These are phyloP conservation scores for Polymixis lichenea DNA, from an alignment of 2,888 invertebrate species.

Conservation along the genomic window DNA sequence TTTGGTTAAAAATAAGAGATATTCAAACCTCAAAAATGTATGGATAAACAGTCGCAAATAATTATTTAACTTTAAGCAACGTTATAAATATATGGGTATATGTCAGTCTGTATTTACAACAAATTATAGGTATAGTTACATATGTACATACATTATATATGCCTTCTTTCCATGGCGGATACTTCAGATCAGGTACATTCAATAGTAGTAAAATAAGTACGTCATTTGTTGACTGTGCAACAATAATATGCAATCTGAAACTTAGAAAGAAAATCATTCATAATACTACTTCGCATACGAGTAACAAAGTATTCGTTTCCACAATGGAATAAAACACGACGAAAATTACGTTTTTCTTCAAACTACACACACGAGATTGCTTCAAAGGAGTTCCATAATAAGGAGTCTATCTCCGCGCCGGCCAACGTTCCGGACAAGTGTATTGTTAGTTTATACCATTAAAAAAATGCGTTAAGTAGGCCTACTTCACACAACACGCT, in stretches of 20 bases:
- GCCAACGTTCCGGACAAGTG: slow-evolving; percentile 61
- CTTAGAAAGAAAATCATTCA: background rate
- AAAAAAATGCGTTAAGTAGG: slow-evolving; percentile 7
- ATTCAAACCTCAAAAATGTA: too few relatives aligned
- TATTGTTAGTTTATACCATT: slow-evolving; percentile 45
- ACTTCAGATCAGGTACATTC: background rate
- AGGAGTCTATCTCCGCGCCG: slow-evolving; percentile 58
- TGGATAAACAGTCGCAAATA: too few relatives aligned
- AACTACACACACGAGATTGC: slow-evolving; percentile 51
- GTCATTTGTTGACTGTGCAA: background rate
- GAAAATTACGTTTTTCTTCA: slow-evolving; percentile 51
- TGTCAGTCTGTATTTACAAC: too few relatives aligned
- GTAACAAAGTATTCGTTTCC: slow-evolving; percentile 29
- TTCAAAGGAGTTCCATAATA: slow-evolving; percentile 59
- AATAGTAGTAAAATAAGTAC: background rate
- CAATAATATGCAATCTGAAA: background rate
- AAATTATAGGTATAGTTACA: background rate
- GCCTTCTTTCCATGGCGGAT: background rate
- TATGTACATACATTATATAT: background rate
- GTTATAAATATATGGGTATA: too few relatives aligned
- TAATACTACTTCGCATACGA: background rate
- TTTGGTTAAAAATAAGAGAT: too few relatives aligned
- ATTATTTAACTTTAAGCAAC: too few relatives aligned
- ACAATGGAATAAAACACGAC: slow-evolving; percentile 46
- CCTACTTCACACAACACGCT: background rate